These are phyloP conservation scores for Tylochromis polylepis DNA, from an alignment of 2,113 vertebrate genomes.

Conservation along the genomic window DNA sequence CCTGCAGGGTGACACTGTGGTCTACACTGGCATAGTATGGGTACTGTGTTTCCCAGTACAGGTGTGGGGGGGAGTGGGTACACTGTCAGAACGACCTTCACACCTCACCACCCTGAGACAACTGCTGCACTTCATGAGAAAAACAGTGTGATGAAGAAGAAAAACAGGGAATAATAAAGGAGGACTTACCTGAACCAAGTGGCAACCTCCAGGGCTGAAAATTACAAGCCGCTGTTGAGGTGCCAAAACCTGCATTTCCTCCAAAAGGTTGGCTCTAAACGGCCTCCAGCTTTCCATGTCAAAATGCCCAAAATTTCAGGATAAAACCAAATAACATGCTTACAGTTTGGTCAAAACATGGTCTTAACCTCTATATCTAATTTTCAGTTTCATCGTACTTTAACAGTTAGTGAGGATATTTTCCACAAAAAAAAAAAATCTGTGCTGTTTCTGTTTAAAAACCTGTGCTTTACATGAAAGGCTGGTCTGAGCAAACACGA, in stretches of 20 bases:
- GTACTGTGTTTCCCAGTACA: not conserved
- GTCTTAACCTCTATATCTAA: not conserved
- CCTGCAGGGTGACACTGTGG: constrained; percentile 14
- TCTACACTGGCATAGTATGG: not conserved
- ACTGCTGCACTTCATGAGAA: not conserved
- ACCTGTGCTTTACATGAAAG: not conserved
- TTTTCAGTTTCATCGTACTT: not conserved
- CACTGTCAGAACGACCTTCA: constrained; percentile 59
- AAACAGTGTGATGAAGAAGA: not conserved
- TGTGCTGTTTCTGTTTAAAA: not conserved
- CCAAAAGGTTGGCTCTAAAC: not conserved
- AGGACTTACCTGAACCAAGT: not conserved
- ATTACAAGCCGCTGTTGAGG: not conserved
- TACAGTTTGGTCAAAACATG: not conserved
- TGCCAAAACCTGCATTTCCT: not conserved
- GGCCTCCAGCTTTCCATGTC: not conserved
- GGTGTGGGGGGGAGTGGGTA: not conserved
- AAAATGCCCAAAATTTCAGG: not conserved
- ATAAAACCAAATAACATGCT: not conserved
- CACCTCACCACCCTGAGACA: constrained; percentile 32
- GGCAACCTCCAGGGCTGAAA: not conserved
- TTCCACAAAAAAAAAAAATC: too few species aligned
- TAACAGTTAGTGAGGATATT: not conserved
- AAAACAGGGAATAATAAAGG: not conserved
- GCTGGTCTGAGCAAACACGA: not conserved